Base-by-base conservation (phyloP, 1,140 invertebrate genomes). In the Aporrectodea caliginosa region DNA sequence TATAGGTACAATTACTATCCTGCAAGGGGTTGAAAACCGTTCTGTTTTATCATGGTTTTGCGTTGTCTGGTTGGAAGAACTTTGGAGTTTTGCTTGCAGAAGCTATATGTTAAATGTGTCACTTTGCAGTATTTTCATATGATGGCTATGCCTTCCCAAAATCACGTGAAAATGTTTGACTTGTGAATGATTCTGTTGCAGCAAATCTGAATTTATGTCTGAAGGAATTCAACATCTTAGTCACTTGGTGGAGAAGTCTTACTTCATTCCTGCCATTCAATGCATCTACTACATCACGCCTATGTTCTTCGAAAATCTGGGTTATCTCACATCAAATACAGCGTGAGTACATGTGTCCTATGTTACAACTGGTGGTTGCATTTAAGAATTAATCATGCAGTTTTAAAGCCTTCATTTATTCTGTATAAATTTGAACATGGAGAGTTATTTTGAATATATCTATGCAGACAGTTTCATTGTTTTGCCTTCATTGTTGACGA, bases 401-500 rank as follows among this genome's bases (percentile, higher is more conserved):
- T 58, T 22, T 76, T 77, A n/a, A 58, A 12, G 22, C 43, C 22
- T 58, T 58, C 6, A 6, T 22, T 58, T 58, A 58, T 22, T 58
- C 22, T 58, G 22, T 22, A 58, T 58, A 12, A 58, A 6, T 58
- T 58, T 58, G 6, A 58, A 58, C 43, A 22, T 58, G 22, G 43
- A 6, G 6, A 58, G 6, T 58, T 58, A 12, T 6, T 6, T 58
- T 12, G 43, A 6, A 0, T 58, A 68, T 74, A 14, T 30, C 32
- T 32, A 2, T 30, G 2, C 35, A 31, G 1, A 58, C 35, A 75
- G 35, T 33, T n/a, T 77, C 12, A 71, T n/a, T 27, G 2, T 77
- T 32, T 75, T 69, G 73, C 72, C 14, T 73, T 35, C 29, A 77
- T 27, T 30, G 73, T 74, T 69, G 58, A 58, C 32, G 16, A 69